Evolutionary conservation across 2,113 vertebrate species (phyloP), one percentile per base, ranked within the genome.

Genomic region (Oenanthe oenanthe): DNA sequence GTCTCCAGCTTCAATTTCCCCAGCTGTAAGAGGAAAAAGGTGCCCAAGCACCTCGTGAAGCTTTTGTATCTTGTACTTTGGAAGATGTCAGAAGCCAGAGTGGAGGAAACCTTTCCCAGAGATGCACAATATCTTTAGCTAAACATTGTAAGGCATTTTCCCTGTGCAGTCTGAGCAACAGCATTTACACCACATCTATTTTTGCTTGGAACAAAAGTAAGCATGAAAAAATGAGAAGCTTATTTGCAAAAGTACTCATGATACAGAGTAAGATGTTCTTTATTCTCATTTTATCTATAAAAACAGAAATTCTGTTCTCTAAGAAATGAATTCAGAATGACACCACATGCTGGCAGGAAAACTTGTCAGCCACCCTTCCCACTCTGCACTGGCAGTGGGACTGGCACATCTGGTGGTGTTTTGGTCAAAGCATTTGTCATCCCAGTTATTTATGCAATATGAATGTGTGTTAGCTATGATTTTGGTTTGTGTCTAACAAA

Each of bases 381-480:
- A 51, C 70, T 60, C 71, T 7, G 51, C 85, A 50, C 57, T 38
- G 86, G 87, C 89, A 63, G 65, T 72, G 45, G 40, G 51, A 89
- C 22, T 43, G 71, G 66, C 76, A 32, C 62, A 82, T 91, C 72
- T 94, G 95, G 48, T 88, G 57, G 70, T 95, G 94, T 89, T 73
- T 88, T 62, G 86, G 91, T 67, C 61, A 0, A 56, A 82, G 89
- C 62, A 70, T 94, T 94, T 93, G 62, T 77, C 65, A 83, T 86
- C 91, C 45, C 54, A 7, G 31, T 76, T 95, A 92, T 95, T 96
- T 97, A 68, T 86, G 93, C 94, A 96, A 91, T 92, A 93, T 88
- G 91, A 96, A 84, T 91, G 68, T 85, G 81, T 84, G 92, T 81
- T 81, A 92, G 12, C 61, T 89, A 22, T 63, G 88, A 84, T 91